These are phyloP conservation scores for Monochamus alternatus DNA, from an alignment of 2,888 invertebrate genomes.

Conservation along the genomic window DNA sequence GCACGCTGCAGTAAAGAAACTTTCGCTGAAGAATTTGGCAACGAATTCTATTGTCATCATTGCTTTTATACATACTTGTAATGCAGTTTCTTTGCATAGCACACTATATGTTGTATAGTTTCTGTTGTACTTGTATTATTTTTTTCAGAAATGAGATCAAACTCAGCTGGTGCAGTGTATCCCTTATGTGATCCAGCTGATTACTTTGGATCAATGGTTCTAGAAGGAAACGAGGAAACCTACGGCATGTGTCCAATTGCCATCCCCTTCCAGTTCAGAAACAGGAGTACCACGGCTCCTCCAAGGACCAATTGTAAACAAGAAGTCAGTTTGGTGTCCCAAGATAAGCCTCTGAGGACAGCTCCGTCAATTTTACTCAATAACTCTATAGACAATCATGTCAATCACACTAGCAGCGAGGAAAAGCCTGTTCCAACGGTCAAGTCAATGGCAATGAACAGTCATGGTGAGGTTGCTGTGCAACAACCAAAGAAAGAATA, in stretches of 20 bases:
- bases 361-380: slow-evolving; percentile 40
- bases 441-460: slow-evolving; percentile 23
- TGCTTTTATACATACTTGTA: too few species aligned
- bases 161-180: slow-evolving; percentile 77
- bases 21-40: too few species aligned
- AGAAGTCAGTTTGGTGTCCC: slow-evolving; percentile 49
- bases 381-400: slow-evolving; percentile 12
- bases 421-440: slow-evolving; percentile 45
- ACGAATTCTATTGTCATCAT: too few species aligned
- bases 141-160: slow-evolving; percentile 77
- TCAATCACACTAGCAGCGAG: slow-evolving; percentile 17
- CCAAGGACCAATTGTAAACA: slow-evolving; percentile 43
- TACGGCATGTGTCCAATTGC: slow-evolving; percentile 54
- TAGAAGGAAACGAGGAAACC: slow-evolving; percentile 70
- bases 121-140: not conserved
- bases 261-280: slow-evolving; percentile 44
- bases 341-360: slow-evolving; percentile 41
- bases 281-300: slow-evolving; percentile 53
- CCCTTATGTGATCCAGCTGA: slow-evolving; percentile 72
- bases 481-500: slow-evolving; percentile 49
- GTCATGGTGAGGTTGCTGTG: slow-evolving; percentile 20
- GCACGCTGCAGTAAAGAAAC: too few species aligned
- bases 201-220: slow-evolving; percentile 75
- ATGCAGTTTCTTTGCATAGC: too few species aligned
- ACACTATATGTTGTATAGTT: too few species aligned